Percentiles rank a stretch among this genome's conserved stretches.
phyloP scores from a whole-genome alignment of 2,888 invertebrate genomes.

The Luperina nickerlii region DNA sequence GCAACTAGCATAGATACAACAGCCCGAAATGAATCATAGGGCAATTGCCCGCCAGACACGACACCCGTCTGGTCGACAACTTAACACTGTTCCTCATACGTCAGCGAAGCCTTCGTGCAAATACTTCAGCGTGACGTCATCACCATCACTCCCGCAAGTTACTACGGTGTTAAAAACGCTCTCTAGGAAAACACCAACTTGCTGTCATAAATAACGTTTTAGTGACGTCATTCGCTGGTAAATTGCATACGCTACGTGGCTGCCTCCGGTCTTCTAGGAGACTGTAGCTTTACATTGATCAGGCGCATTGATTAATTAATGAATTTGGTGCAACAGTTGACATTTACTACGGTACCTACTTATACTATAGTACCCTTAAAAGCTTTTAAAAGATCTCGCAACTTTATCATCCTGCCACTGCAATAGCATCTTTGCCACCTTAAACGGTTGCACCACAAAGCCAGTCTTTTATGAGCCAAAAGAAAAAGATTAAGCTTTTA shows the following conservation, averaged over 20 bases:
- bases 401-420: slow-evolving; percentile 10
- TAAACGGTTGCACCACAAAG: slow-evolving; percentile 22
- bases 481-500: slow-evolving; percentile 48
- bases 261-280: not conserved
- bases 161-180: not conserved
- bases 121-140: too few species aligned
- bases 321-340: not conserved
- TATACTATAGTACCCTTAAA: not conserved
- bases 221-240: not conserved
- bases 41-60: too few species aligned
- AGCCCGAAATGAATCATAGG: too few species aligned
- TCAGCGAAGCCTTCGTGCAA: too few species aligned
- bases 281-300: not conserved
- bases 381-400: not conserved
- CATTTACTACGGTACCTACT: not conserved
- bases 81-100: too few species aligned
- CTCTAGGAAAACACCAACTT: not conserved
- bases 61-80: too few species aligned
- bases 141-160: too few species aligned
- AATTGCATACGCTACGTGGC: not conserved
- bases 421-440: slow-evolving; percentile 12
- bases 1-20: too few species aligned
- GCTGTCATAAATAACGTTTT: not conserved
- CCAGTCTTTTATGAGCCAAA: slow-evolving; percentile 26
- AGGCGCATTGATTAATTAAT: too few species aligned